phyloP scores from a whole-genome alignment of 2,888 invertebrate genomes.

The Acrobasis repandana region DNA sequence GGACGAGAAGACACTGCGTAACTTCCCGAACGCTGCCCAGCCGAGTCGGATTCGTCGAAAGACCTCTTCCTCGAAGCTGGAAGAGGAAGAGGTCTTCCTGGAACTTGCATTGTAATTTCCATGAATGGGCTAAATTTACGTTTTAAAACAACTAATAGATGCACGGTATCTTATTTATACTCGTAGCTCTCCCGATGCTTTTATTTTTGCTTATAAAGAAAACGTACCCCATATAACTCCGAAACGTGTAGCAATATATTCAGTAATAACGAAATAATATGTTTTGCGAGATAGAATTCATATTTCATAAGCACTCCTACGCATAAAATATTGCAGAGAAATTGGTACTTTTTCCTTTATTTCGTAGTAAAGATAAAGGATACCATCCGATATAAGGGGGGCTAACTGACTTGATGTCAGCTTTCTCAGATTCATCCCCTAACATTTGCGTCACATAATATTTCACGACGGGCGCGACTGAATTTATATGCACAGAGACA shows the following conservation, averaged over 20 bases:
- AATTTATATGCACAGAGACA: conserved; percentile 72
- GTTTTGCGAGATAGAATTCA: conserved; percentile 78
- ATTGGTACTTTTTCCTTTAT: conserved; percentile 72
- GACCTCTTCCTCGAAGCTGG: no score
- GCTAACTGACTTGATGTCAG: conserved; percentile 59
- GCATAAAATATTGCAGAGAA: conserved; percentile 71
- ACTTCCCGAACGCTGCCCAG: no score
- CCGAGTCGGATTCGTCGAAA: no score
- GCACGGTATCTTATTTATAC: conserved; percentile 20
- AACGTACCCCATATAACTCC: conserved; percentile 56
- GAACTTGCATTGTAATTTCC: conserved; percentile 27
- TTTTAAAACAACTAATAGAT: conserved; percentile 40
- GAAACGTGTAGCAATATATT: conserved; percentile 72
- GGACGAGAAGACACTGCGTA: no score
- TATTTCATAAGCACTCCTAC: conserved; percentile 79
- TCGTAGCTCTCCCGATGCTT: conserved; percentile 43
- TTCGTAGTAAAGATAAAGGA: conserved; percentile 74
- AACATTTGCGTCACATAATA: conserved; percentile 70
- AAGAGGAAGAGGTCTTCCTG: no score
- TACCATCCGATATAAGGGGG: conserved; percentile 57
- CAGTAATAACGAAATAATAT: conserved; percentile 79
- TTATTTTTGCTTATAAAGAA: conserved; percentile 61
- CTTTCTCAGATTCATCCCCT: conserved; percentile 63
- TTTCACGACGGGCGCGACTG: conserved; percentile 61
- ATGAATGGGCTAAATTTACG: conserved; percentile 39